Evolutionary conservation across 1,140 invertebrate genomes (phyloP), one percentile per base, ranked within the genome.

Genomic region (Mamestra configurata): DNA sequence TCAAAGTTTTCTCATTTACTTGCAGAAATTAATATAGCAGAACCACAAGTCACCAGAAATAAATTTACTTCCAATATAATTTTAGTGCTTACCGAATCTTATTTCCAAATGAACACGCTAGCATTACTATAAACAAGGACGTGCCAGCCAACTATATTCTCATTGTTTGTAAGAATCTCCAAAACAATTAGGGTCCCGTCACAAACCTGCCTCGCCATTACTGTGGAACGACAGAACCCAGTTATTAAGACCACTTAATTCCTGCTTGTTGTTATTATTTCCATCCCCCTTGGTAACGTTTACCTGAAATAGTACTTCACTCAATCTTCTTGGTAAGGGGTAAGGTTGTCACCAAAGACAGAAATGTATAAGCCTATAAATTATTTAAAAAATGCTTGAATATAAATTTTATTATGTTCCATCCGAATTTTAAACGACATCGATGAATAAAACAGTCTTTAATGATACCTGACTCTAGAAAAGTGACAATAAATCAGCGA

Each of bases 201-300:
- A 70, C 66, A 70, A 66, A 49, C 66, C 49, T 70, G 8, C 66
- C 40, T 24, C 66, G 66, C 66, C 20, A 46, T 70, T 49, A 24
- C 66, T 13, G 18, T 20, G 31, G 40, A 70, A 70, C 35, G 66
- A 70, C 40, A 40, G 40, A 24, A 46, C 66, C 24, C 40, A 5
- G 40, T 70, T 70, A 70, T 73, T 57, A 75, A 57, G 51, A 59
- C 71, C 71, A 43, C 71, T 75, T 75, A 75, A 75, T 57, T 75
- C 51, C 71, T 24, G 43, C 71, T 75, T 75, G 59, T 75, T 75
- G 71, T 75, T 75, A 75, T 75, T 75, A 59, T 75, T 75, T 75
- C 71, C 71, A 75, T 75, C 71, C 59, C 35, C 53, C 11, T 59
- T 73, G 70, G 49, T 55, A 55, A 73, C 70, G 51, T 75, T 75